phyloP scores from a whole-genome alignment of 2,888 invertebrate genomes.

The Busseola fusca region DNA sequence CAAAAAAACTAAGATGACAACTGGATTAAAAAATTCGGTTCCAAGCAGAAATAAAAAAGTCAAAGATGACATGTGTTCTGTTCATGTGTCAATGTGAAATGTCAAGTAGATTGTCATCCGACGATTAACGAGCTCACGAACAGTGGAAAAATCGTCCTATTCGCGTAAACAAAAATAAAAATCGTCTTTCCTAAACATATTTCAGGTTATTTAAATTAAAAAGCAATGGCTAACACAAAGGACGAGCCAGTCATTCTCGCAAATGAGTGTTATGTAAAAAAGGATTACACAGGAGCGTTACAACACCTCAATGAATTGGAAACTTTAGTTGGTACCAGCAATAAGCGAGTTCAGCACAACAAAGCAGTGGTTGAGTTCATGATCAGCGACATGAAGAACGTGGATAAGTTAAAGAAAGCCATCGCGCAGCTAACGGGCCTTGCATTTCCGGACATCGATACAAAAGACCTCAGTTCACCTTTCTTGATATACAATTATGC shows the following conservation, averaged over 20 bases:
- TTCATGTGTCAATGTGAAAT: conserved; percentile 14
- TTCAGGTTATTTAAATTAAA: conserved; percentile 26
- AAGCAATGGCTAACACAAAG: conserved; percentile 75
- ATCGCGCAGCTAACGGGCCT: conserved; percentile 90
- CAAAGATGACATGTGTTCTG: conserved; percentile 16
- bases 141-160: conserved; percentile 38
- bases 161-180: conserved; percentile 55
- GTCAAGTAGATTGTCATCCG: conserved; percentile 35
- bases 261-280: conserved; percentile 90
- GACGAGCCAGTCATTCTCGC: conserved; percentile 90
- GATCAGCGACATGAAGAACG: conserved; percentile 92
- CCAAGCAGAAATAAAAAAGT: background rate
- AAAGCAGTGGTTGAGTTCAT: conserved; percentile 95
- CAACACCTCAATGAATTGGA: conserved; percentile 91
- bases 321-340: conserved; percentile 88
- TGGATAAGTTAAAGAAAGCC: conserved; percentile 92
- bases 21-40: background rate
- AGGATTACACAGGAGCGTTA: conserved; percentile 90
- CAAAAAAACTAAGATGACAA: background rate
- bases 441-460: conserved; percentile 80
- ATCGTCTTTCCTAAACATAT: conserved; percentile 21
- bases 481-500: conserved; percentile 93
- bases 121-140: conserved; percentile 30
- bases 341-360: conserved; percentile 94
- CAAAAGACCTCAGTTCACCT: conserved; percentile 77